Conservation (phyloP, 2,113 vertebrate genomes). For the Tretioscincus oriximinensis region DNA sequence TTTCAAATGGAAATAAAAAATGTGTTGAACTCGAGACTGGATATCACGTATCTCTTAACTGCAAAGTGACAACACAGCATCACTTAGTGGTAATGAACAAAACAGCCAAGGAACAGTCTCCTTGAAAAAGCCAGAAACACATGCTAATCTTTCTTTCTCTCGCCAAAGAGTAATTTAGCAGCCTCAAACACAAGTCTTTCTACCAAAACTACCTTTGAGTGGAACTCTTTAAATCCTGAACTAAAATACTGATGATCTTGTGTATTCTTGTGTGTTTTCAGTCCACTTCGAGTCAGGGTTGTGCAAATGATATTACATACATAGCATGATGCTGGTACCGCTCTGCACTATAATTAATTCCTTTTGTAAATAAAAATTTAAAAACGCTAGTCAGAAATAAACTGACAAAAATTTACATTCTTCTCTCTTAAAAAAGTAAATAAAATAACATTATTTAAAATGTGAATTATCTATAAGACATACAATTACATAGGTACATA, state of each 20-base stretch:
- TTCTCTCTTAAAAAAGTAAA: conserved; percentile 87
- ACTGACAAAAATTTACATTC: conserved; percentile 85
- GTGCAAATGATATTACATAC: conserved; percentile 78
- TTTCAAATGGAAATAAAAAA: not conserved
- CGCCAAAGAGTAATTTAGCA: conserved; percentile 62
- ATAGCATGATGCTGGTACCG: conserved; percentile 77
- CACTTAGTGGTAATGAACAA: not conserved
- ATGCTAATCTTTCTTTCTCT: conserved; percentile 56
- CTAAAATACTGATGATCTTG: conserved; percentile 28
- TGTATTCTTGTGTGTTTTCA: conserved; percentile 39
- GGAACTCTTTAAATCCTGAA: conserved; percentile 57
- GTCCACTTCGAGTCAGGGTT: conserved; percentile 71
- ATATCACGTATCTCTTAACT: not conserved
- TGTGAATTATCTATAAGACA: conserved; percentile 89
- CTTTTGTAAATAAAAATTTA: conserved; percentile 80
- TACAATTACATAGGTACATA: conserved; percentile 97
- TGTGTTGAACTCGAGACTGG: not conserved
- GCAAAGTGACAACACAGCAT: not conserved
- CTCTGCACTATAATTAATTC: conserved; percentile 73
- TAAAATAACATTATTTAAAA: conserved; percentile 92
- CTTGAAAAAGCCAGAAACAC: conserved; percentile 61
- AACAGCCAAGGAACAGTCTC: conserved; percentile 34
- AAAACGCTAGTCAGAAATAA: conserved; percentile 83
- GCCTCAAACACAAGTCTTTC: conserved; percentile 48
- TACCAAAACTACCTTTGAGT: conserved; percentile 39